These are phyloP conservation scores for Tragelaphus imberbis DNA, from an alignment of 2,113 vertebrate genomes.

Conservation along the genomic window DNA sequence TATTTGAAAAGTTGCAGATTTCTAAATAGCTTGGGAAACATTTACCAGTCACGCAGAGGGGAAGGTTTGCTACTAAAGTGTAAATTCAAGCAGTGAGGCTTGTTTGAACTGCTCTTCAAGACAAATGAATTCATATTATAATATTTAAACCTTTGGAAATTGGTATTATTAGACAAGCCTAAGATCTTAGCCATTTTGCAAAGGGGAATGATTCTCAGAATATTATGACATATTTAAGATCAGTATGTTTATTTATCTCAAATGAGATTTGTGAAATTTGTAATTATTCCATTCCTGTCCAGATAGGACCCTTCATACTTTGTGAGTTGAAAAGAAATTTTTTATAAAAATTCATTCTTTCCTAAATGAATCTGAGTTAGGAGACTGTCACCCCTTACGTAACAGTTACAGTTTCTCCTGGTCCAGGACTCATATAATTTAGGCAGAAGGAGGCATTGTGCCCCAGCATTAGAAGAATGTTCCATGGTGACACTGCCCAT, in stretches of 20 bases:
- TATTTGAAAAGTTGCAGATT: conserved; percentile 20
- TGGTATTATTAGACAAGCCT: conserved; percentile 12
- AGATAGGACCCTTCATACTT: background rate
- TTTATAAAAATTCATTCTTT: conserved; percentile 38
- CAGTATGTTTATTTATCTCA: conserved; percentile 50
- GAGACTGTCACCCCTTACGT: conserved; percentile 55
- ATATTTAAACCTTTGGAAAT: conserved; percentile 47
- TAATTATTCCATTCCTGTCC: conserved; percentile 22
- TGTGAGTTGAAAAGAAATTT: conserved; percentile 51
- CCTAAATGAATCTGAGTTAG: conserved; percentile 66
- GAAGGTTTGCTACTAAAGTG: background rate
- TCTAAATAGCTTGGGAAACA: background rate
- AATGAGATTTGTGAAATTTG: conserved; percentile 67
- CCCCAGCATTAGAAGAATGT: background rate
- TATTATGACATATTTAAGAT: conserved; percentile 59
- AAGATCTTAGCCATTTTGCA: conserved; percentile 38
- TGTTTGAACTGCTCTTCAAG: conserved; percentile 28
- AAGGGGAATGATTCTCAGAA: conserved; percentile 62
- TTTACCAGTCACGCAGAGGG: background rate
- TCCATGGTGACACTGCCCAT: background rate
- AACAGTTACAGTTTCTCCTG: conserved; percentile 29
- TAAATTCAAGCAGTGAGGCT: background rate
- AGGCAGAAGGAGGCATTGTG: background rate
- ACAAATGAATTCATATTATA: background rate
- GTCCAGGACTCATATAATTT: conserved; percentile 10